A percentile compares a stretch with the other conserved stretches of the same genome.
Evolutionary conservation across 2,113 vertebrate genomes (phyloP).

Genomic region (Agapornis roseicollis): DNA sequence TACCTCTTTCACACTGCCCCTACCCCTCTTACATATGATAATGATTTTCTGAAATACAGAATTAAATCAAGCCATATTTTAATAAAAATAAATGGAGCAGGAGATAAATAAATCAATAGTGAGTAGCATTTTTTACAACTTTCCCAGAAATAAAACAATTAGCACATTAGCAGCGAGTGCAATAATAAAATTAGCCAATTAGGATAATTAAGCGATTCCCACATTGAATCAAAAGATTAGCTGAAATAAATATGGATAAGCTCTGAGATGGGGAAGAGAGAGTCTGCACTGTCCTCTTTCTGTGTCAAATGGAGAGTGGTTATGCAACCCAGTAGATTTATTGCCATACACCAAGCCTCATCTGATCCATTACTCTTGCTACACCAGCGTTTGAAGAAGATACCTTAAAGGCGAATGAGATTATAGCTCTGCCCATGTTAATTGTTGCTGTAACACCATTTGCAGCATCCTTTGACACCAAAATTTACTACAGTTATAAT

Average conservation of each 20-base stretch:
- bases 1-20: not conserved
- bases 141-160: slow-evolving; percentile 49
- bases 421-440: not conserved
- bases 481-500: slow-evolving; percentile 39
- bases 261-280: not conserved
- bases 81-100: slow-evolving; percentile 36
- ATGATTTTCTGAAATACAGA: slow-evolving; percentile 10
- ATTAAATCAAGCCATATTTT: slow-evolving; percentile 12
- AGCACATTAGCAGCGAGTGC: not conserved
- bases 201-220: slow-evolving; percentile 26
- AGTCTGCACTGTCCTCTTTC: not conserved
- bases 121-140: not conserved
- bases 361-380: not conserved
- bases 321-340: not conserved
- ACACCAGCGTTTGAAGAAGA: not conserved
- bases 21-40: not conserved
- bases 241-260: slow-evolving; percentile 8
- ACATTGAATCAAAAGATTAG: not conserved
- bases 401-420: not conserved
- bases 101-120: slow-evolving; percentile 23
- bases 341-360: not conserved
- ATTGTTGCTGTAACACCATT: not conserved
- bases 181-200: slow-evolving; percentile 43
- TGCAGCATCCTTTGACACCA: slow-evolving; percentile 18
- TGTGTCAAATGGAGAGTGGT: not conserved